Evolutionary conservation across 1,140 invertebrate genomes (phyloP), one percentile per base, ranked within the genome.

Genomic region (Drosophila ohnishii): DNA sequence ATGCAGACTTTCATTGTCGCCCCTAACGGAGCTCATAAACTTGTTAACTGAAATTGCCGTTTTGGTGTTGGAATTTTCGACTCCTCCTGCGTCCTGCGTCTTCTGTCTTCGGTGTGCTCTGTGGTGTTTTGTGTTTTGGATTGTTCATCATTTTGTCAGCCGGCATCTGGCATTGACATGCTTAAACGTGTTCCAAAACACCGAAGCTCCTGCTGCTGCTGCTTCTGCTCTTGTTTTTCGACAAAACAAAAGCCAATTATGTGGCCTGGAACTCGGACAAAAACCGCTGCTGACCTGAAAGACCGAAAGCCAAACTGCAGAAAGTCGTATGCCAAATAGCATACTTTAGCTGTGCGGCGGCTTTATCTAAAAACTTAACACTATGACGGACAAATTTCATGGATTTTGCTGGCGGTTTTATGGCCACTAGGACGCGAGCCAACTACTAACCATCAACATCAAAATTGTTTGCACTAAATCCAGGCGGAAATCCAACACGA

Each of bases 1-100:
- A 86, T 81, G 74, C 81, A 75, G 61, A 42, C 50, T 64, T 40
- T 75, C 44, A 61, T 72, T 57, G 64, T 61, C 61, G 34, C 7
- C 67, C 40, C 55, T 28, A 55, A 55, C 47, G 57, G 47, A 70
- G 67, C 78, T 81, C 81, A 85, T 82, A 85, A 86, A 78, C 82
- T 86, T 78, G 82, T 78, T 86, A 86, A 82, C 73, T 65, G 56
- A 75, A 87, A 86, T 82, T 78, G 67, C 78, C 39, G 61, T 82
- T 73, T 82, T 59, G 55, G 30, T 65, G 55, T 60, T 76, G 51
- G 11, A 28, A 60, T 55, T 66, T 40, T 40, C 30, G 14, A 30
- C 34, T 42, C 28, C 14, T 50, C 19, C 37, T 58, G n/a, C 35
- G 39, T 14, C 19, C 32, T 62, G n/a, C 40, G 39, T 16, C 30